A percentile compares a stretch with the other conserved stretches of the same genome.
These are phyloP conservation scores for Scolopax bukidnonensis DNA, from an alignment of 2,797 vertebrate genomes.

Conservation along the genomic window DNA sequence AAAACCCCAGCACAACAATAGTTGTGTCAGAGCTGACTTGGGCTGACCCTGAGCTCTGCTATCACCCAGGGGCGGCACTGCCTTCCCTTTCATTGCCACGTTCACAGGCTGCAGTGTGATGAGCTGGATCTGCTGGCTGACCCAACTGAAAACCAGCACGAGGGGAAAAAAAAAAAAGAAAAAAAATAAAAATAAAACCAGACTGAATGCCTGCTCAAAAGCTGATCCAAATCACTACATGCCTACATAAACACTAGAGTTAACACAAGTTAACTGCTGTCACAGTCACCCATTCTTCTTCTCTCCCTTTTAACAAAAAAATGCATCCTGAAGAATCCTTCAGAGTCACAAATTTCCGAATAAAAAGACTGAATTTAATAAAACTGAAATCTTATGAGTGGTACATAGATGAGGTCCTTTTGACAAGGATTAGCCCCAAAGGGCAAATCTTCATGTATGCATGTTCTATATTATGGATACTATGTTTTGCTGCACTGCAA, in stretches of 20 bases:
- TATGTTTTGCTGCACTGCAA: not conserved
- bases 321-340: not conserved
- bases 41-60: not conserved
- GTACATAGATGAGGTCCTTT: not conserved
- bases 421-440: not conserved
- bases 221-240: not conserved
- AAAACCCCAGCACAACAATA: not conserved
- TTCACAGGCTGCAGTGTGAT: not conserved
- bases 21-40: not conserved
- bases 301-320: not conserved
- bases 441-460: accelerated
- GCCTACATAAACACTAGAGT: not conserved
- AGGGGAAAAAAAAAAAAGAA: not conserved
- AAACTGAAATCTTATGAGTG: not conserved
- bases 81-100: not conserved
- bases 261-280: not conserved
- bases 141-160: not conserved
- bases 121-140: not conserved
- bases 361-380: not conserved
- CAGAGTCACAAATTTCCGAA: not conserved
- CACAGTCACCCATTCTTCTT: not conserved
- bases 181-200: accelerated
- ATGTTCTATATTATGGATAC: not conserved
- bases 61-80: not conserved
- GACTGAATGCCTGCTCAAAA: not conserved